These are phyloP conservation scores for Diplodus puntazzo DNA, from an alignment of 2,797 vertebrate species.

Conservation along the genomic window DNA sequence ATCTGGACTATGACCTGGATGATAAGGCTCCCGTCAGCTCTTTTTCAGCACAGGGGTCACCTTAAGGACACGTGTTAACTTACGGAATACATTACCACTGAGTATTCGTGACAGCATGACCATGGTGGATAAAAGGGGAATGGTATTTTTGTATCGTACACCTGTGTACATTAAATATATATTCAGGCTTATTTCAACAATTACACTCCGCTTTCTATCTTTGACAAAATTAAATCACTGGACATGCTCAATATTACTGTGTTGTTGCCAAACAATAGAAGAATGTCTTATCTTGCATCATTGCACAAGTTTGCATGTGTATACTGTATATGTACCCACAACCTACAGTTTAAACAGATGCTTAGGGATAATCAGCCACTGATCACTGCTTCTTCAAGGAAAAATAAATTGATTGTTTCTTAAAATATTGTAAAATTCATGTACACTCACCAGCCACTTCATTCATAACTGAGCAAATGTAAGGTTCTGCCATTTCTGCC, in stretches of 20 bases:
- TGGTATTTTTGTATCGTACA: neutral
- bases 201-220: neutral
- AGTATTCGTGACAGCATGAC: constrained; percentile 17
- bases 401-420: too few relatives aligned
- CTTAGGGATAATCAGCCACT: too few relatives aligned
- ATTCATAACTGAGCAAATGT: too few relatives aligned
- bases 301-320: too few relatives aligned
- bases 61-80: constrained; percentile 18
- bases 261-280: neutral
- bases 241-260: neutral
- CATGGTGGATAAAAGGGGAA: neutral
- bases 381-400: too few relatives aligned
- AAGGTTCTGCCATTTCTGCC: too few relatives aligned
- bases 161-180: neutral
- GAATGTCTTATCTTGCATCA: neutral
- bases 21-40: constrained; percentile 40
- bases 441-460: too few relatives aligned
- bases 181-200: neutral
- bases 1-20: constrained; percentile 53
- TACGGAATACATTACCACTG: constrained; percentile 18
- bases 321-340: too few relatives aligned
- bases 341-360: too few relatives aligned
- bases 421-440: too few relatives aligned
- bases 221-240: neutral
- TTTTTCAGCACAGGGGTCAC: constrained; percentile 36